Evolutionary conservation across 2,113 vertebrate species (phyloP), one percentile per base, ranked within the genome.

Genomic region (Meles meles): DNA sequence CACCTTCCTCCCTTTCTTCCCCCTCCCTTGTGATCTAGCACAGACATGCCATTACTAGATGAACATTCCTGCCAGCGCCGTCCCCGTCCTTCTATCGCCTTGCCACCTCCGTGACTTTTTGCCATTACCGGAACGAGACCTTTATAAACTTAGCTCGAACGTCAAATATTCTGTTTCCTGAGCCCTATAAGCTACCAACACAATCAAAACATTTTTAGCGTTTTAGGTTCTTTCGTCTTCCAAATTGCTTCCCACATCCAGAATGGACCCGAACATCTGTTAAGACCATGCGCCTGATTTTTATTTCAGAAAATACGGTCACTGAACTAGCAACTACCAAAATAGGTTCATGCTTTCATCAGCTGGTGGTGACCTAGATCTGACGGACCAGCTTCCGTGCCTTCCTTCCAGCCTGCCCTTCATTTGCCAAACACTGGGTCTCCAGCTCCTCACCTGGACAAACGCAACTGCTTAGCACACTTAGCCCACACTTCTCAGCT

Each of bases 211-310:
- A 27, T n/a, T 72, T 88, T 86, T 47, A 90, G 39, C 79, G 15
- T 77, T 93, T 88, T 77, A 59, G n/a, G 18, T 91, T 84, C 95
- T 88, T 94, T 52, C 29, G 12, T 81, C 14, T 91, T 84, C 31
- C 55, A 94, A 3, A 74, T 93, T 76, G 81, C 84, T 83, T 89
- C 80, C 80, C 59, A 74, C 83, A 37, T 94, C 80, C 59, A 90
- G 59, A 69, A 80, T 87, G 80, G 49, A 55, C 80, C 20, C 34
- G 91, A 82, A 91, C 77, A 92, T 94, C 69, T 93, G 31, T 90
- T 71, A 90, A 81, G 76, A 69, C 49, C 11, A 65, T 34, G 14
- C 42, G 42, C 20, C 55, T 71, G 31, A 12, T 92, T 85, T 92
- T 88, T 71, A 63, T 84, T 77, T 94, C 34, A 77, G 71, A 91